phyloP scores from a whole-genome alignment of 2,113 vertebrate species.

The Phocoena phocoena region DNA sequence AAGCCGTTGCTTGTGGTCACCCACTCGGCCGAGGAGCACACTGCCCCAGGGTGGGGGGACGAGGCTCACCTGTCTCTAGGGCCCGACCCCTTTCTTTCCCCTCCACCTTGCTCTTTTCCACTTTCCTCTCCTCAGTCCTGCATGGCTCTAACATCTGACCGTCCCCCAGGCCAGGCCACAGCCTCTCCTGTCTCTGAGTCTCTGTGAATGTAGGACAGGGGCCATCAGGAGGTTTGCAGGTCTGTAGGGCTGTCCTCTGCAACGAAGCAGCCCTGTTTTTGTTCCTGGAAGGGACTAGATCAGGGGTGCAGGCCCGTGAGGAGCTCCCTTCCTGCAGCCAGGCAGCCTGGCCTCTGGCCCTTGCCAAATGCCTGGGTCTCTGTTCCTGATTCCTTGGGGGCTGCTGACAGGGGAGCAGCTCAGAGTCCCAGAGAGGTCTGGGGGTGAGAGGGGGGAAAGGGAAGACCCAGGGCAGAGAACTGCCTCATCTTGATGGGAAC shows the following conservation, averaged over 20 bases:
- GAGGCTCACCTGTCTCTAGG: background rate
- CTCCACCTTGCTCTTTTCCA: accelerated
- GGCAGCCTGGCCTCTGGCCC: background rate
- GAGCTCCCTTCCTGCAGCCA: background rate
- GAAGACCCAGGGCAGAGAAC: background rate
- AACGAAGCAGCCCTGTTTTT: background rate
- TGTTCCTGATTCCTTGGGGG: background rate
- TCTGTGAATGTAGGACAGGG: background rate
- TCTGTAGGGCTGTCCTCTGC: no score
- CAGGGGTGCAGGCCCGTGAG: no score
- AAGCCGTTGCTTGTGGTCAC: background rate
- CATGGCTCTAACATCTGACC: background rate
- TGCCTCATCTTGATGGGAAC: background rate
- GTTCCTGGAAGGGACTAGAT: background rate
- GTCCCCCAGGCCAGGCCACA: background rate
- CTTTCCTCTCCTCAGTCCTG: background rate
- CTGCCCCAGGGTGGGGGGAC: accelerated
- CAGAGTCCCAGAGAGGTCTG: background rate
- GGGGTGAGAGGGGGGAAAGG: background rate
- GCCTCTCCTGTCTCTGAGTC: background rate
- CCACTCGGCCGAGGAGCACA: background rate
- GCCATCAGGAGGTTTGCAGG: accelerated
- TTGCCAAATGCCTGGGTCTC: background rate
- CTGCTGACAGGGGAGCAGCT: background rate
- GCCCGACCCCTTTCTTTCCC: background rate